Base-by-base conservation (phyloP, 2,113 vertebrate species). In the Scalopus aquaticus region DNA sequence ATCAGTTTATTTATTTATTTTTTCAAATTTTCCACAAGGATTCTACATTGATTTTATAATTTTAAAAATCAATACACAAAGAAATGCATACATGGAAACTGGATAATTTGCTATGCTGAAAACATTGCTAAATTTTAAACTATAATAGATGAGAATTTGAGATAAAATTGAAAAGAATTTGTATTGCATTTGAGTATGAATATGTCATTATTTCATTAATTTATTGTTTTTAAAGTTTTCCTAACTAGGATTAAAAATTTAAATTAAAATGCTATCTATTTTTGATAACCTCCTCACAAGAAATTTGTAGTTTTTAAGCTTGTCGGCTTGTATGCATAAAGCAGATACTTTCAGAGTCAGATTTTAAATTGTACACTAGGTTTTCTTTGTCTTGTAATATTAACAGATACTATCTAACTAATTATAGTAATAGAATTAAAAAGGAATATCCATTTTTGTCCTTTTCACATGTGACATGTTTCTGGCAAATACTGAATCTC, bases 41-140 rank as follows among this genome's bases (percentile, higher is more conserved):
- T 13, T 4, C 30, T 77, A 9, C 9, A 73, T 24, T 74, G 28
- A 80, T 76, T 56, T 77, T 74, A 46, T 44, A 44, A 73, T 69
- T 67, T 35, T 11, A 60, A 46, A 74, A 88, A 72, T 54, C 26
- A 13, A 60, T 54, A 93, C 65, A 64, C 24, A 12, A 69, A 62
- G 12, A 72, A 89, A 74, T 93, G 32, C 5, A 24, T 72, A 19
- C 6, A 39, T 58, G 19, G 4, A 69, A 83, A n/a, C 37, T 26
- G 65, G 10, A 91, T 49, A 73, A 88, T 60, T 88, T 73, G 9
- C 10, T 78, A 26, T 90, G 58, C 76, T 86, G 39, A 86, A 94
- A 83, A 69, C 11, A 67, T 44, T 78, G 20, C 35, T 67, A 83
- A 79, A 74, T 88, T 90, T 90, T 73, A 73, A 88, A 46, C 7